Evolutionary conservation across 1,140 invertebrate genomes (phyloP), one percentile per base, ranked within the genome.

Genomic region (Cardiocondyla obscurior): DNA sequence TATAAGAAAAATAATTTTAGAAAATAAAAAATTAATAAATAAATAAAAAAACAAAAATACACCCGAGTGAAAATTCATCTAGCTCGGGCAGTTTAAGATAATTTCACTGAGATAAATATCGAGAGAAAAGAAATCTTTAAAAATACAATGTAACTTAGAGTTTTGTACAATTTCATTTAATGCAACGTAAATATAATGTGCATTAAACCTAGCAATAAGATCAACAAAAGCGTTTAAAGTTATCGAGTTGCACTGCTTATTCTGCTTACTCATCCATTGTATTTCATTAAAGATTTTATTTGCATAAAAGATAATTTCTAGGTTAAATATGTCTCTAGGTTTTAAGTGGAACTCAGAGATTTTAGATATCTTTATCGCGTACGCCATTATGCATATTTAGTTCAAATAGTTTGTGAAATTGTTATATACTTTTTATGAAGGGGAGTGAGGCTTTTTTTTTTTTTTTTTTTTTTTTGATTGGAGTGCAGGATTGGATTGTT

Each of bases 341-440:
- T 69, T 53, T 69, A 69, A 62, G 19, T 51, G 36, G 44, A 25
- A 64, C n/a, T 76, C 14, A 7, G 36, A 33, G 57, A 62, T 64
- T 22, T 62, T 22, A 76, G 39, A 65, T 64, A 53, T 10, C 5
- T 49, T 22, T 19, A 22, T 44, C 14, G 36, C 57, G 16, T 49
- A 19, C 46, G 12, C 28, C 3, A 62, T 46, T 60, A 44, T 22
- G 36, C 10, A 76, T 49, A 39, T 76, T 58, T 76, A 65, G 39
- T 65, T 64, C 25, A 36, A 49, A 65, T 44, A 39, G 7, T 22
- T 65, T 25, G 30, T 25, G 10, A 1, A 19, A 65, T 64, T 65
- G 25, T 28, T 49, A 76, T 25, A 33, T 65, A 16, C 14, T 65
- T 65, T 44, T 36, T n/a, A 62, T 14, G 55, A 49, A 22, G 2